A percentile compares a stretch with the other conserved stretches of the same genome.
Evolutionary conservation across 2,888 invertebrate species (phyloP).

Genomic region (Drosophila helvetica): DNA sequence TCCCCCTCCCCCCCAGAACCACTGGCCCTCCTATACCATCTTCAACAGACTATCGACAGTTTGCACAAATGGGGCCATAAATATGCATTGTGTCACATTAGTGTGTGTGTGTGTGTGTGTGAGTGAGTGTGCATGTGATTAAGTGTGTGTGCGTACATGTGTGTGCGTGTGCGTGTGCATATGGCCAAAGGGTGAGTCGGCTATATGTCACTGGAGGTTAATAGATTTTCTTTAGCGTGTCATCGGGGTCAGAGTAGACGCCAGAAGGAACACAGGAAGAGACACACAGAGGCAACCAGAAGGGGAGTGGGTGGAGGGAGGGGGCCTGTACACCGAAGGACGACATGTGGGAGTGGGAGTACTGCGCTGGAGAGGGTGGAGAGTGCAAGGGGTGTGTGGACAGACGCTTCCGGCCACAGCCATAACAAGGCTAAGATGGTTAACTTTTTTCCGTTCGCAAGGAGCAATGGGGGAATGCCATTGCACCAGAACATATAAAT

Average conservation of each 20-base stretch:
- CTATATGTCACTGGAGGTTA: conserved; percentile 76
- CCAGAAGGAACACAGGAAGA: conserved; percentile 21
- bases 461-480: background rate
- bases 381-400: conserved; percentile 25
- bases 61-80: conserved; percentile 67
- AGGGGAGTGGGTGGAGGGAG: background rate
- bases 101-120: conserved; percentile 31
- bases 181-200: conserved; percentile 34
- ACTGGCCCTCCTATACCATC: conserved; percentile 7
- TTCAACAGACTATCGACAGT: conserved; percentile 35
- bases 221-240: conserved; percentile 80
- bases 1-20: background rate
- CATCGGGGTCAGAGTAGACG: conserved; percentile 59
- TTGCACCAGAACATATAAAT: background rate
- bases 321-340: background rate
- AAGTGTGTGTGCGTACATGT: conserved; percentile 17
- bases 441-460: conserved; percentile 1
- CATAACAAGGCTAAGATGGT: conserved; percentile 18
- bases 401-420: conserved; percentile 21
- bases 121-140: background rate
- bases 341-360: background rate
- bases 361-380: background rate
- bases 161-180: conserved; percentile 24
- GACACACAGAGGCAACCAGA: background rate
- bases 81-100: conserved; percentile 81